Percentiles rank a stretch among this genome's conserved stretches.
phyloP scores from a whole-genome alignment of 1,140 invertebrate species.

The Drosophila fuyamai region DNA sequence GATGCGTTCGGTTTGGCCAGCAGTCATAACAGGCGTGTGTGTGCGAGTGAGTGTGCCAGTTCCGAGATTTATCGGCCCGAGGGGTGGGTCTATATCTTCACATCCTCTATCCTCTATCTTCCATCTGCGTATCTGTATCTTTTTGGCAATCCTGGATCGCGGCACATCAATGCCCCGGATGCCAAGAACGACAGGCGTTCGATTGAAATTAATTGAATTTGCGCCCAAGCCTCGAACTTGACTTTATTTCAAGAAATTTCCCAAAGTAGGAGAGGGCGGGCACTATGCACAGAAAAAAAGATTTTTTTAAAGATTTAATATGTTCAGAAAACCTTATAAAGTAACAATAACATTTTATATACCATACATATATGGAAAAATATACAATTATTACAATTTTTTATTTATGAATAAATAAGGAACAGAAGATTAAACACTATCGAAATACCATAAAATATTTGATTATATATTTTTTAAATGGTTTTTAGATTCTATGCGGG shows the following conservation, averaged over 20 bases:
- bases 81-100: slow-evolving; percentile 46
- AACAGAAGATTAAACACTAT: too few species aligned
- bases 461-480: too few species aligned
- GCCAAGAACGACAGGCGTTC: slow-evolving; percentile 82
- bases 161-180: slow-evolving; percentile 73
- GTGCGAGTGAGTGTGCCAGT: slow-evolving; percentile 48
- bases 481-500: too few species aligned
- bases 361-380: too few species aligned
- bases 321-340: too few species aligned
- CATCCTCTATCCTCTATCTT: slow-evolving; percentile 8
- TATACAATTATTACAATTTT: too few species aligned
- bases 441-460: too few species aligned
- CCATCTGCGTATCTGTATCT: slow-evolving; percentile 62
- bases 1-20: slow-evolving; percentile 39
- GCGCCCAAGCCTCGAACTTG: slow-evolving; percentile 56
- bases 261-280: neutral
- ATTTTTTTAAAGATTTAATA: too few species aligned
- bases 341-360: too few species aligned
- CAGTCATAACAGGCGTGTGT: slow-evolving; percentile 65
- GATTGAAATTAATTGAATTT: slow-evolving; percentile 85
- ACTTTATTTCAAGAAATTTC: slow-evolving; percentile 36
- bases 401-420: too few species aligned
- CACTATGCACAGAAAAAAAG: slow-evolving; percentile 4
- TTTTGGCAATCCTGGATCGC: slow-evolving; percentile 42
- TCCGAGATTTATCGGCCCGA: slow-evolving; percentile 65